phyloP scores from a whole-genome alignment of 1,140 invertebrate species.

The Linepithema humile region DNA sequence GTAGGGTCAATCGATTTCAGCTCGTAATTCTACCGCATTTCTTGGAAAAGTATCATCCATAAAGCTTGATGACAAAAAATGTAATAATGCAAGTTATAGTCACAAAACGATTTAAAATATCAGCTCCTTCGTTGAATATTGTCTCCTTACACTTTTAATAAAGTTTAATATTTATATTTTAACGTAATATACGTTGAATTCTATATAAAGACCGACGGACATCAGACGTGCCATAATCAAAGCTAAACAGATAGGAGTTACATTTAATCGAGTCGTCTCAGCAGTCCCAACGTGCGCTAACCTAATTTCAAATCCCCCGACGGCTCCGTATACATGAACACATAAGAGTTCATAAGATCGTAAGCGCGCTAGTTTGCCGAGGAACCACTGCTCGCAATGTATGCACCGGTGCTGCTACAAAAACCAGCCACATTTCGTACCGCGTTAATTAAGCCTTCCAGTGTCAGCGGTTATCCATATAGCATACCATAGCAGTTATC shows the following conservation, averaged over 20 bases:
- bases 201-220: constrained; percentile 22
- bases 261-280: constrained; percentile 74
- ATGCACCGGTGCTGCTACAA: constrained; percentile 50
- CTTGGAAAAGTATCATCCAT: constrained; percentile 26
- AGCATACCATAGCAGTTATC: constrained; percentile 30
- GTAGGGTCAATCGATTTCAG: constrained; percentile 41
- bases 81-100: not conserved
- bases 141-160: not conserved
- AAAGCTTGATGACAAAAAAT: not conserved
- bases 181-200: not conserved
- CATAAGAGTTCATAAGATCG: constrained; percentile 36
- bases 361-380: constrained; percentile 35
- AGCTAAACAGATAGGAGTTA: constrained; percentile 76
- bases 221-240: constrained; percentile 70
- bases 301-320: constrained; percentile 70
- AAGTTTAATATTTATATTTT: not conserved
- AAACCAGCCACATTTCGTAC: constrained; percentile 57
- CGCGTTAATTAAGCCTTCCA: constrained; percentile 65
- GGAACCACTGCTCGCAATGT: constrained; percentile 3
- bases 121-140: not conserved
- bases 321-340: constrained; percentile 31
- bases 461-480: constrained; percentile 15
- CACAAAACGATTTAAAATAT: not conserved
- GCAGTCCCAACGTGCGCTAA: constrained; percentile 68
- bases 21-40: constrained; percentile 44